Evolutionary conservation across 2,888 invertebrate species (phyloP).

Genomic region (Agrotis ipsilon): DNA sequence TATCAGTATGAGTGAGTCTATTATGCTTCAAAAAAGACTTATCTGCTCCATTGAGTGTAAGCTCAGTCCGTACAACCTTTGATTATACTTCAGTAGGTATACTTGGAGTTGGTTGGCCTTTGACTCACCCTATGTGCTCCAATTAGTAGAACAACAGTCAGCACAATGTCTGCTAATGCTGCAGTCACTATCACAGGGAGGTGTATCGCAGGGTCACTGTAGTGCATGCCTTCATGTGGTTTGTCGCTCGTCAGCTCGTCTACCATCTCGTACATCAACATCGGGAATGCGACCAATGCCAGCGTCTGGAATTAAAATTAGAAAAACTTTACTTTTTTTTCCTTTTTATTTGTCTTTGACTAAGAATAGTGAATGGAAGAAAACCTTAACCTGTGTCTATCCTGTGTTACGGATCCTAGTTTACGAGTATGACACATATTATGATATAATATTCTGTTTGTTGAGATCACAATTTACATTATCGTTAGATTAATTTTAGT

Average conservation of each 20-base stretch:
- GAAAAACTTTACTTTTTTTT: not conserved
- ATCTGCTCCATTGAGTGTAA: conserved; percentile 76
- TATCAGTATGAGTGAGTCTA: not conserved
- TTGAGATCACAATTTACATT: too few relatives aligned
- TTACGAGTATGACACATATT: too few relatives aligned
- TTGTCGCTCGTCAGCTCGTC: conserved; percentile 69
- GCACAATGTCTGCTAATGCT: conserved; percentile 71
- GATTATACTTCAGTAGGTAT: conserved; percentile 70
- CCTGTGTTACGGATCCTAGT: too few relatives aligned
- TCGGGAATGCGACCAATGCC: conserved; percentile 75
- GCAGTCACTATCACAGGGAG: conserved; percentile 74
- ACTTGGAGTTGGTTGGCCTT: conserved; percentile 71
- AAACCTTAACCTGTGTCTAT: too few relatives aligned
- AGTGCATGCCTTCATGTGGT: conserved; percentile 48
- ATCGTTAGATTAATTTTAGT: too few relatives aligned
- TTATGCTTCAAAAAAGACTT: conserved; percentile 36
- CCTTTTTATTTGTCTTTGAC: not conserved
- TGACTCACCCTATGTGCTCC: conserved; percentile 76
- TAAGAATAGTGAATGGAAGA: not conserved
- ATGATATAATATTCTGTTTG: too few relatives aligned
- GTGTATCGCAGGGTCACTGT: conserved; percentile 69
- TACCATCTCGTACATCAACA: conserved; percentile 76
- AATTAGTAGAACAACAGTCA: conserved; percentile 75
- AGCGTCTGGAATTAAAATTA: conserved; percentile 71
- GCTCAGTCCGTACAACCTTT: conserved; percentile 73